Conservation (phyloP, 2,797 vertebrate species). For the Sardinella longiceps region DNA sequence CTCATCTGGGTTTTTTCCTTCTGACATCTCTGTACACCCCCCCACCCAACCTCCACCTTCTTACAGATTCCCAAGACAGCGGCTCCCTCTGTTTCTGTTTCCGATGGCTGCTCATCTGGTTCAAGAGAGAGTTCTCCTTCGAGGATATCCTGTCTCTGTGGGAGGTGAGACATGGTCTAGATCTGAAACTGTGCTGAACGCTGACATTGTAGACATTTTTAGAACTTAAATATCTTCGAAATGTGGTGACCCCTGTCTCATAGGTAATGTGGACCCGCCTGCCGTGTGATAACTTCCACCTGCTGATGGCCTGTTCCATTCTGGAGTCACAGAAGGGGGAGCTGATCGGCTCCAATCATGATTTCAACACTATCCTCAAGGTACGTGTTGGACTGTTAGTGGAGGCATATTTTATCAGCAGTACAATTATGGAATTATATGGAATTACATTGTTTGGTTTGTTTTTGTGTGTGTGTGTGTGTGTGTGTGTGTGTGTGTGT, state of each 20-base stretch:
- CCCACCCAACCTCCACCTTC: not conserved
- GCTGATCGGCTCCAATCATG: conserved; percentile 86
- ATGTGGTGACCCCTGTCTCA: not conserved
- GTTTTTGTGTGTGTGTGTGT: not conserved
- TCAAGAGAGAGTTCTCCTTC: conserved; percentile 91
- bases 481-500: not conserved
- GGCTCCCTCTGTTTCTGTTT: conserved; percentile 92
- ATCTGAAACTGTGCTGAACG: not conserved
- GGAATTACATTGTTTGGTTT: not conserved
- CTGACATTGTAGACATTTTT: not conserved
- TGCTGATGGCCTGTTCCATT: conserved; percentile 87
- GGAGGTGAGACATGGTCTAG: conserved; percentile 75
- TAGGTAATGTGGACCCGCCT: conserved; percentile 88
- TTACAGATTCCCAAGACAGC: conserved; percentile 90
- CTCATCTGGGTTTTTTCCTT: not conserved
- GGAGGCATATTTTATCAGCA: not conserved
- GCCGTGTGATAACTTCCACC: conserved; percentile 87
- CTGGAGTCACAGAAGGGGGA: conserved; percentile 85
- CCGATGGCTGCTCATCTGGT: conserved; percentile 94
- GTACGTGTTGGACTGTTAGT: conserved; percentile 60
- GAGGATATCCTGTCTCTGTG: conserved; percentile 86
- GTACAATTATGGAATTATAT: not conserved
- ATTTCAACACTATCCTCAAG: conserved; percentile 94
- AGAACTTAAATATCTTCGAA: not conserved
- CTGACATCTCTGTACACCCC: not conserved